Evolutionary conservation across 2,888 invertebrate genomes (phyloP), one percentile per base, ranked within the genome.

Genomic region (Patella pellucida): DNA sequence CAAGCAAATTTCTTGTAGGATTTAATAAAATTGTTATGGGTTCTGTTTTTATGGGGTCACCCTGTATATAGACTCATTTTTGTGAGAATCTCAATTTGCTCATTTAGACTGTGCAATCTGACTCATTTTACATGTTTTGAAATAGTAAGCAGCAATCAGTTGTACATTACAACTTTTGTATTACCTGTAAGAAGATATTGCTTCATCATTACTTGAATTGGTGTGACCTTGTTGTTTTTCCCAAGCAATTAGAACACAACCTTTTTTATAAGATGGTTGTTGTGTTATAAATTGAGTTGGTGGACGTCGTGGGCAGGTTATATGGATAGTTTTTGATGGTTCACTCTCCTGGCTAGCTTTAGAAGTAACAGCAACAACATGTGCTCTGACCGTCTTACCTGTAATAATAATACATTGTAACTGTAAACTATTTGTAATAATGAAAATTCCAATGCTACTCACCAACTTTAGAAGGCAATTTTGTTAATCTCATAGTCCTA

Each of bases 201-300:
- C 87, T 73, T 89, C 89, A 23, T 86, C 86, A 73, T 84, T 84
- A n/a, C 85, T 78, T 1, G 85, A 79, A 67, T 78, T 80, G 0
- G 83, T 82, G 31, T 83, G 80, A 7, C 81, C 85, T 16, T 80
- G 76, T 1, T 89, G 89, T 74, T 87, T 87, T 62, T 88, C 87
- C 91, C 91, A 91, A 9, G 87, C 87, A 15, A 91, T 82, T 11
- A 90, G 81, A 23, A 89, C 90, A 78, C 87, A 85, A 5, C 91
- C 90, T 50, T 84, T 83, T 78, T 89, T 88, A 81, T 87, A 88
- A 19, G 90, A 87, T 12, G 90, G 90, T 77, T 90, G 88, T 82
- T 90, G 89, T 67, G 83, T 80, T 50, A 91, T 83, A 16, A 79
- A 71, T 2, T 89, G 87, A 1, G 86, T 79, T 41, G 85, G 82